A percentile compares a stretch with the other conserved stretches of the same genome.
These are phyloP conservation scores for Pseudomyrmex sp. DNA, from an alignment of 1,140 invertebrate genomes.

Conservation along the genomic window DNA sequence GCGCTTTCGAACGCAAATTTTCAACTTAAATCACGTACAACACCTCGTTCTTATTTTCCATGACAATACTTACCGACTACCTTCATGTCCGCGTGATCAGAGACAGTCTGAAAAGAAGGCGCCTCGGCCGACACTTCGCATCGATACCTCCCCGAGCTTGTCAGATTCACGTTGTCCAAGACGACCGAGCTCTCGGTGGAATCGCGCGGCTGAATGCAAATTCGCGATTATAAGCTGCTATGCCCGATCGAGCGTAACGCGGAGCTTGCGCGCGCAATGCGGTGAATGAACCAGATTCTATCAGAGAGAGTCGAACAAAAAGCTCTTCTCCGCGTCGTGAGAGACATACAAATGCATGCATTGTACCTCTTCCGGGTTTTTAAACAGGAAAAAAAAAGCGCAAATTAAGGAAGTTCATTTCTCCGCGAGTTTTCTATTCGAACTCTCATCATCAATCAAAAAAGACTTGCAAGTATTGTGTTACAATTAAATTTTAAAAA, in stretches of 20 bases:
- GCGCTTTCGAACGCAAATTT: not conserved
- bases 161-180: conserved; percentile 90
- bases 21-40: not conserved
- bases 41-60: conserved; percentile 30
- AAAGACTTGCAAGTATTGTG: not conserved
- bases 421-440: too few relatives aligned
- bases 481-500: not conserved
- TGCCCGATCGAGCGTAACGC: conserved; percentile 56
- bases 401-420: not conserved
- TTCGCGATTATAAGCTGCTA: conserved; percentile 52
- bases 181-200: conserved; percentile 91
- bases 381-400: not conserved
- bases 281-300: conserved; percentile 47
- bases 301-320: conserved; percentile 46
- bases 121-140: conserved; percentile 95
- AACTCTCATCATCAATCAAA: not conserved
- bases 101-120: conserved; percentile 92
- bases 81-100: conserved; percentile 90
- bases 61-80: conserved; percentile 90
- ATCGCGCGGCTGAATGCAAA: conserved; percentile 87
- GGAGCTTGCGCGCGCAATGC: conserved; percentile 23
- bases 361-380: conserved; percentile 8
- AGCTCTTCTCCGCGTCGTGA: conserved; percentile 11
- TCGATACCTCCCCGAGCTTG: conserved; percentile 91
- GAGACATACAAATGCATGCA: conserved; percentile 19